Conservation (phyloP, 2,888 invertebrate genomes). For the Aricia artaxerxes region DNA sequence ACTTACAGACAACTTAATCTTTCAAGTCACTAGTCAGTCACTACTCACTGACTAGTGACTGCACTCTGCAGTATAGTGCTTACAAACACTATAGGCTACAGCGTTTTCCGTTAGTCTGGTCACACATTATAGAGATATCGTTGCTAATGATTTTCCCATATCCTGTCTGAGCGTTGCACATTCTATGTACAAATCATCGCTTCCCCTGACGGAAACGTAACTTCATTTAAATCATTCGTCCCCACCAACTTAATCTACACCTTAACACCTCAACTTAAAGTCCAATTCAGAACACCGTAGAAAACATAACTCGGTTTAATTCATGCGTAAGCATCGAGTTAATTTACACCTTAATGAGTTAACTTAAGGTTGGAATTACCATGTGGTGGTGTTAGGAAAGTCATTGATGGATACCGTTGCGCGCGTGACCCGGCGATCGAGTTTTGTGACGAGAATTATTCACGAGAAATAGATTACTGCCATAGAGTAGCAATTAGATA, state of each 20-base stretch:
- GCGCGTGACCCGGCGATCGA: slow-evolving; percentile 60
- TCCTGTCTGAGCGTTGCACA: slow-evolving; percentile 3
- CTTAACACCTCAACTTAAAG: slow-evolving; percentile 41
- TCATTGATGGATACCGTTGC: slow-evolving; percentile 55
- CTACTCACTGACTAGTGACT: too few relatives aligned
- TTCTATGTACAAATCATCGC: slow-evolving; percentile 41
- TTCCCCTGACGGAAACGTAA: slow-evolving; percentile 29
- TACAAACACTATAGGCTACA: neutral
- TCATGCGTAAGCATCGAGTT: slow-evolving; percentile 47
- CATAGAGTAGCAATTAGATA: slow-evolving; percentile 13
- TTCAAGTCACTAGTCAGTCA: too few relatives aligned
- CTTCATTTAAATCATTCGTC: slow-evolving; percentile 59
- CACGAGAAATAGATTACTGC: slow-evolving; percentile 36
- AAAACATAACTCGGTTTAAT: slow-evolving; percentile 52
- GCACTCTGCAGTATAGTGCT: too few relatives aligned
- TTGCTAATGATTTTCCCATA: neutral
- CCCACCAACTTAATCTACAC: slow-evolving; percentile 44
- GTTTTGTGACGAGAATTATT: slow-evolving; percentile 45
- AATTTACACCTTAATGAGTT: slow-evolving; percentile 47
- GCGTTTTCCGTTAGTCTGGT: neutral
- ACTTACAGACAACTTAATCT: too few relatives aligned
- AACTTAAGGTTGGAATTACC: slow-evolving; percentile 44
- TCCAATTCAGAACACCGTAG: slow-evolving; percentile 49
- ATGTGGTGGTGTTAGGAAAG: slow-evolving; percentile 59
- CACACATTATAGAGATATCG: neutral